Evolutionary conservation across 2,797 vertebrate species (phyloP).

Genomic region (Cottoperca gobio): DNA sequence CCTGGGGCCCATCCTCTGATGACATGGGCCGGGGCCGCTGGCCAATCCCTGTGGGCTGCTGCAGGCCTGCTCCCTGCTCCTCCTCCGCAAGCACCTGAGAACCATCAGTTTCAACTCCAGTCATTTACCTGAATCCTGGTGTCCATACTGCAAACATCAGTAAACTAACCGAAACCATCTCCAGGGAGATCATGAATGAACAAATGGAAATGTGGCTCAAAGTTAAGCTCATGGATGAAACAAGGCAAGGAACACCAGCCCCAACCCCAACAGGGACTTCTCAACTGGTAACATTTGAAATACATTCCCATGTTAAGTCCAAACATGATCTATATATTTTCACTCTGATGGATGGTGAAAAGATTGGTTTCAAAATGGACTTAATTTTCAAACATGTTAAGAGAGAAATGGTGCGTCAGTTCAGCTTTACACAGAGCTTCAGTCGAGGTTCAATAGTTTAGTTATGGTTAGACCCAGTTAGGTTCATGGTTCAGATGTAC

Average conservation of each 20-base stretch:
- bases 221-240: not conserved
- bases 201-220: not conserved
- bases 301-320: not conserved
- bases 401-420: not conserved
- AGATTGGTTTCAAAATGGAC: not conserved
- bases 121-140: not conserved
- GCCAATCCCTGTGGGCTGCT: constrained; percentile 95
- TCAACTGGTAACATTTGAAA: not conserved
- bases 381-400: not conserved
- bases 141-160: not conserved
- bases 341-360: not conserved
- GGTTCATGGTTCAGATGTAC: not conserved
- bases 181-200: not conserved
- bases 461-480: not conserved
- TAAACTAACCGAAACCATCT: not conserved
- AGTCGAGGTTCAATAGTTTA: not conserved
- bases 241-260: constrained; percentile 1
- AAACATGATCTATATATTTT: not conserved
- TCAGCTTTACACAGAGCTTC: not conserved
- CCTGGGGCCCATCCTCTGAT: constrained; percentile 46
- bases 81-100: constrained; percentile 86
- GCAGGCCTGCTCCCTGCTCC: constrained; percentile 89
- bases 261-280: not conserved
- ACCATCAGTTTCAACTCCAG: constrained; percentile 7
- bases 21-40: constrained; percentile 88